phyloP scores from a whole-genome alignment of 2,888 invertebrate species.

The Leucania comma region DNA sequence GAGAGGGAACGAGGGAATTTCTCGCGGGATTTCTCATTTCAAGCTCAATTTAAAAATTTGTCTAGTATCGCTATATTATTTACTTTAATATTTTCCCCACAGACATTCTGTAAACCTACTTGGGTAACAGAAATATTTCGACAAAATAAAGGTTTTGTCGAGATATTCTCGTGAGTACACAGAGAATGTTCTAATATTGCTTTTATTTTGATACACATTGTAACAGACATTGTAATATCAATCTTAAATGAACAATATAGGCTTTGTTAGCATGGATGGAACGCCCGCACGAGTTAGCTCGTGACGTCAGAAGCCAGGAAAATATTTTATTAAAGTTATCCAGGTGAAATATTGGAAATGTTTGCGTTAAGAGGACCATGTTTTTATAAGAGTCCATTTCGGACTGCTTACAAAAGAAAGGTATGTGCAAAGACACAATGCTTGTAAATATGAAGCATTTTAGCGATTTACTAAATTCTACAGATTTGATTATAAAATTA shows the following conservation, averaged over 20 bases:
- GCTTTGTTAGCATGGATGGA: conserved; percentile 22
- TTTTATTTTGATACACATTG: conserved; percentile 7
- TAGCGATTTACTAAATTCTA: no score
- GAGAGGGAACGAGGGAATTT: conserved; percentile 71
- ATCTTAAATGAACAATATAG: conserved; percentile 38
- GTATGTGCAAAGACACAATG: no score
- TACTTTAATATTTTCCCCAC: conserved; percentile 60
- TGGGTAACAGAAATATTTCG: conserved; percentile 17
- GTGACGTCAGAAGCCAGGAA: conserved; percentile 19
- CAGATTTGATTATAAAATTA: no score
- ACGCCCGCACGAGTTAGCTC: conserved; percentile 37
- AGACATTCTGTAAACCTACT: conserved; percentile 51
- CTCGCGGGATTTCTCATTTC: conserved; percentile 84
- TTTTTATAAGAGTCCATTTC: no score
- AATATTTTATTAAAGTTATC: conserved; percentile 56
- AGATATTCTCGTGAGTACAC: conserved; percentile 6
- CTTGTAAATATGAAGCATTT: no score
- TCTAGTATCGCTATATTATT: conserved; percentile 70
- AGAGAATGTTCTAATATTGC: background rate
- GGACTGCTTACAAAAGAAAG: no score
- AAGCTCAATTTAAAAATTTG: conserved; percentile 85
- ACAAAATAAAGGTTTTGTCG: conserved; percentile 9
- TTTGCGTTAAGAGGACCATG: conserved; percentile 31
- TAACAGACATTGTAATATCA: conserved; percentile 7
- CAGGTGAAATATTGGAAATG: conserved; percentile 53